Evolutionary conservation across 35 echinoderm and acorn worm genomes (phyloP).

Genomic region (Lytechinus variegatus): DNA sequence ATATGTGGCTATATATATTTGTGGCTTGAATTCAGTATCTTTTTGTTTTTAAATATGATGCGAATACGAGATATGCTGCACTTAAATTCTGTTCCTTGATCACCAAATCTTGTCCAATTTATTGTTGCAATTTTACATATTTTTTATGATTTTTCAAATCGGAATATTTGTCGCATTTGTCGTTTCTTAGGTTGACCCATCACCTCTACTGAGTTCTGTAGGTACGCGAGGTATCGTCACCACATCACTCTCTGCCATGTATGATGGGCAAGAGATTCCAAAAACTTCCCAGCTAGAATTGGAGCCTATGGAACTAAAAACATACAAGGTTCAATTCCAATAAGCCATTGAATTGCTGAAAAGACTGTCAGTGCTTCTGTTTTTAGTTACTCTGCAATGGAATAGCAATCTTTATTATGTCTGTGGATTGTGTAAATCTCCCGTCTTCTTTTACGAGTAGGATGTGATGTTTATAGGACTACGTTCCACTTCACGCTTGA

Average conservation of each 20-base stretch:
- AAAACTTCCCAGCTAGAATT: slow-evolving; percentile 60
- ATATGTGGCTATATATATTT: too few species aligned
- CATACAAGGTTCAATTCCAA: slow-evolving; percentile 89
- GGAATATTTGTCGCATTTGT: background rate
- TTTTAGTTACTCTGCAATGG: background rate
- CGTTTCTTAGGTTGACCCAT: slow-evolving; percentile 60
- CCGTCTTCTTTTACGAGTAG: background rate
- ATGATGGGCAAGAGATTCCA: slow-evolving; percentile 75
- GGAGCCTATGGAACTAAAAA: slow-evolving; percentile 87
- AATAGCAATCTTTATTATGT: background rate
- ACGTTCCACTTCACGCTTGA: background rate
- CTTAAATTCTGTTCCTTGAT: too few species aligned
- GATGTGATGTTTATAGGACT: background rate
- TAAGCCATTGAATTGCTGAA: slow-evolving; percentile 13
- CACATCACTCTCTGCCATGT: slow-evolving; percentile 87
- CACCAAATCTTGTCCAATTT: too few species aligned
- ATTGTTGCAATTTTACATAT: too few species aligned
- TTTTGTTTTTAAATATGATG: too few species aligned
- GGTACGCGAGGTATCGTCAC: slow-evolving; percentile 63
- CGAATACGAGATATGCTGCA: too few species aligned
- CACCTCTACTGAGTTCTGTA: slow-evolving; percentile 60
- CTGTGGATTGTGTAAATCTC: background rate
- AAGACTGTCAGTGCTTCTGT: background rate
- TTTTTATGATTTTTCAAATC: too few species aligned
- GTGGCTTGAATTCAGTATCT: too few species aligned